Base-by-base conservation (phyloP, 2,797 vertebrate species). In the Ptychadena robeensis region DNA sequence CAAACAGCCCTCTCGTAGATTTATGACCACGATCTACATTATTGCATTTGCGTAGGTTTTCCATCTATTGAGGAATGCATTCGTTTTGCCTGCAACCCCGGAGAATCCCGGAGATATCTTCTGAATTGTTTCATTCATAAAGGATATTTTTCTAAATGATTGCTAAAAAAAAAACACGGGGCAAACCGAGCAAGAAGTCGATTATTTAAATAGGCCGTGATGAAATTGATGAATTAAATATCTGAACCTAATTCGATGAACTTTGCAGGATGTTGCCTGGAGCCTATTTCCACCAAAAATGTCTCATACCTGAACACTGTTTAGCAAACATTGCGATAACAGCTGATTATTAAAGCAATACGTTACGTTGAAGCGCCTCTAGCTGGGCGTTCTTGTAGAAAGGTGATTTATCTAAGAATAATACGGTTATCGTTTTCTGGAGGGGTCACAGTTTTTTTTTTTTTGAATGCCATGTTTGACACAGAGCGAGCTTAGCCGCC, bases 161-260 rank as follows among this genome's bases (percentile, higher is more conserved):
- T 76, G 44, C 22, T n/a, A n/a, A n/a, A n/a, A n/a, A n/a, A 40
- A n/a, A 66, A 22, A 15, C 65, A 74, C 3, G 25, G 34, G 68
- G 11, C 73, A 40, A 48, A 44, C 30, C 61, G 4, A 61, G n/a
- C 44, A 34, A 48, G 48, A 31, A 63, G 57, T 82, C 35, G 40
- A 34, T 70, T 14, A 18, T 61, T 31, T 44, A 30, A 82, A 71
- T 65, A 66, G 35, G 31, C 34, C 25, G 28, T 34, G 25, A 76
- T n/a, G 27, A 44, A 34, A 69, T 67, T 30, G 34, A 77, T 77
- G 81, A 63, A 82, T 82, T 70, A 82, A 82, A 76, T 70, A 77
- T 53, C 48, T 37, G 37, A 11, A 25, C 28, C 28, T 71, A 77
- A 82, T 82, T 82, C 74, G 70, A 64, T 71, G 73, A 77, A 34